These are phyloP conservation scores for Zosterops borbonicus DNA, from an alignment of 2,113 vertebrate genomes.

Conservation along the genomic window DNA sequence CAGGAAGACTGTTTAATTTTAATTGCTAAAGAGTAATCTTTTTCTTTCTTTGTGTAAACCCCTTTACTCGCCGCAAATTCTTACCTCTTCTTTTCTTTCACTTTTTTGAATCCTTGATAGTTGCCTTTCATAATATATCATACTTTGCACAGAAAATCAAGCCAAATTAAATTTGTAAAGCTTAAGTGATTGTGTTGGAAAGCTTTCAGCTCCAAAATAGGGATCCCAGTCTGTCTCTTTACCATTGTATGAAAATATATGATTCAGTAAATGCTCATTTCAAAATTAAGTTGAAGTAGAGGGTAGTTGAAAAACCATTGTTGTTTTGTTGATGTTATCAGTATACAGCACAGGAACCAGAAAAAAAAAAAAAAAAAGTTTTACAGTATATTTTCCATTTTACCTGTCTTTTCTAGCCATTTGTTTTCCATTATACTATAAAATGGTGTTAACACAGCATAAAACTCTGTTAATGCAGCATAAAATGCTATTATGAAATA, in stretches of 20 bases:
- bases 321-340: background rate
- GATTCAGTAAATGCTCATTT: background rate
- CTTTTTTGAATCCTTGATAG: background rate
- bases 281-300: background rate
- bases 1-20: background rate
- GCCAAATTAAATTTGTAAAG: background rate
- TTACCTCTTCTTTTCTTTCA: background rate
- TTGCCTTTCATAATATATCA: background rate
- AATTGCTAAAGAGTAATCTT: background rate
- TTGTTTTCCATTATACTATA: slow-evolving; percentile 22
- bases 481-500: slow-evolving; percentile 32
- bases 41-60: background rate
- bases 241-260: background rate
- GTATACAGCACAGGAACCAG: background rate
- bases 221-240: background rate
- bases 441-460: slow-evolving; percentile 1
- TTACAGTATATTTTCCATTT: slow-evolving; percentile 22
- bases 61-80: background rate
- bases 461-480: slow-evolving; percentile 26
- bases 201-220: background rate
- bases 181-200: background rate
- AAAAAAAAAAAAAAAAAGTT: background rate
- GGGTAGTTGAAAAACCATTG: background rate
- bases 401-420: background rate
- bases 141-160: background rate